Percentiles rank a stretch among this genome's conserved stretches.
Conservation (phyloP, 2,113 vertebrate genomes). For the Pristiophorus japonicus region DNA sequence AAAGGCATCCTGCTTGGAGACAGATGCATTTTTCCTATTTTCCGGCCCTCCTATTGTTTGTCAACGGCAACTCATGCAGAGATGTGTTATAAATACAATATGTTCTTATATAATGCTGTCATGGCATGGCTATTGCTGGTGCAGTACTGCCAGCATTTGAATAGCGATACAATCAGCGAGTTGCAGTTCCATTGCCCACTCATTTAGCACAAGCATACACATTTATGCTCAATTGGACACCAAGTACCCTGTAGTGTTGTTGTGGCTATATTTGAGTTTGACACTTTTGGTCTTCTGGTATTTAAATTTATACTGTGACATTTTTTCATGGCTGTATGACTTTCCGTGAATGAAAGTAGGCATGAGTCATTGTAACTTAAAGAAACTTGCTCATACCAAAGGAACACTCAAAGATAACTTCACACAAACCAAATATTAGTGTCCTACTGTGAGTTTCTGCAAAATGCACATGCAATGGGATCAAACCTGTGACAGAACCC, state of each 20-base stretch:
- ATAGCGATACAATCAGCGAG: background rate
- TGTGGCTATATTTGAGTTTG: background rate
- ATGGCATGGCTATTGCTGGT: background rate
- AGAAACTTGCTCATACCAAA: too few species aligned
- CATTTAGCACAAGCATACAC: background rate
- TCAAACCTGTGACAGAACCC: too few species aligned
- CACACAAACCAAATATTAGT: too few species aligned
- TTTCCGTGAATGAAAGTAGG: background rate
- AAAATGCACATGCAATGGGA: too few species aligned
- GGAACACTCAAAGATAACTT: too few species aligned
- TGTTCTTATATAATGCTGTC: slow-evolving; percentile 24
- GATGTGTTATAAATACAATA: slow-evolving; percentile 31
- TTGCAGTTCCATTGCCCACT: background rate
- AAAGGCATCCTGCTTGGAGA: slow-evolving; percentile 7
- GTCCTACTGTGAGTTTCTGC: too few species aligned
- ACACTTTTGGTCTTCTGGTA: background rate
- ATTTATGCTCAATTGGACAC: background rate
- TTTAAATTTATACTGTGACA: background rate
- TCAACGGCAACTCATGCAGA: background rate
- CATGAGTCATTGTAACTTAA: too few species aligned
- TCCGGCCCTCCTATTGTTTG: slow-evolving; percentile 12
- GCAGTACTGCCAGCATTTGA: background rate
- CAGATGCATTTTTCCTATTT: slow-evolving; percentile 20
- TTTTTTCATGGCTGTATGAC: background rate
- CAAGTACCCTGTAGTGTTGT: background rate